Evolutionary conservation across 2,888 invertebrate species (phyloP), one percentile per base, ranked within the genome.

Genomic region (Sicus ferrugineus): DNA sequence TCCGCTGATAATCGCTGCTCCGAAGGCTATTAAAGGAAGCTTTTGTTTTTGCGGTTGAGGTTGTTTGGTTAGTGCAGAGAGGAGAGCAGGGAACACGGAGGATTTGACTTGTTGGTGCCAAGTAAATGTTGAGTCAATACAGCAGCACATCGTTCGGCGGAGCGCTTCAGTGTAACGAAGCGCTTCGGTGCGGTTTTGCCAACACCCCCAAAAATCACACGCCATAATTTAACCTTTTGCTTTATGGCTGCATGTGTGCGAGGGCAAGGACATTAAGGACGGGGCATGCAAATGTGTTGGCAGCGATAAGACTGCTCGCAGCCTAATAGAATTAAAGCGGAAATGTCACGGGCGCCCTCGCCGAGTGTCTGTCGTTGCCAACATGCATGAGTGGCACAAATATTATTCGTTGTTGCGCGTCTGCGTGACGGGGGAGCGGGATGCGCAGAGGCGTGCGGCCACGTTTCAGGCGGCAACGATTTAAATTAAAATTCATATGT

Each of bases 401-500:
- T 59, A 46, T 48, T 48, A 59, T 66, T 65, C 28, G 23, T 30
- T 34, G 19, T 67, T 48, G 67, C 30, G 66, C 30, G 65, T 48
- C 38, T 30, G 30, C 48, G 21, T 48, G 3, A 42, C 21, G 23
- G 63, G 23, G 6, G 38, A 63, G 63, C 50, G 58, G 26, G 19
- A 9, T 3, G 3, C 26, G 31, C 56, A 42, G 42, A 46, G 9
- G 28, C 28, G 16, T 9, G 48, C 23, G 30, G 59, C 28, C 21
- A 19, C 42, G 28, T 14, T 46, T 21, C 5, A 69, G 65, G 70
- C 67, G 70, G 69, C 72, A 73, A 73, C 71, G 73, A 69, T 73
- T 73, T 69, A 73, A 73, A 75, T 74, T 72, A 72, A 74, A 75
- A 74, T 77, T 76, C 73, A 73, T 75, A 76, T 76, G 75, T 72